These are phyloP conservation scores for Anisognathus igniventris DNA, from an alignment of 2,797 vertebrate genomes.

Conservation along the genomic window DNA sequence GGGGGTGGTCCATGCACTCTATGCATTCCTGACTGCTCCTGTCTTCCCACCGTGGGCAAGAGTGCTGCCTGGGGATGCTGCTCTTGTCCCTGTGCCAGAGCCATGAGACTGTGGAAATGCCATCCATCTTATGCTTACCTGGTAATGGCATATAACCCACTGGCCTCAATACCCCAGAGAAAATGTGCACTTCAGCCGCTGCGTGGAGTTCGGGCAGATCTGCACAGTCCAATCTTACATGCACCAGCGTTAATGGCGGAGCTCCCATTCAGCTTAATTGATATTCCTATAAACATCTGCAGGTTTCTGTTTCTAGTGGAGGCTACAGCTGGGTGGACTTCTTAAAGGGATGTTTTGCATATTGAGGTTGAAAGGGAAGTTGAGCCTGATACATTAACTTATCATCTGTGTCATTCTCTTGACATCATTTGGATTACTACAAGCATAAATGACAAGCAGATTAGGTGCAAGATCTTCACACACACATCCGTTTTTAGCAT, in stretches of 20 bases:
- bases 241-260: background rate
- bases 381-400: conserved; percentile 1
- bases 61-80: background rate
- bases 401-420: conserved; percentile 2
- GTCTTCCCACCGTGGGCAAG: accelerated
- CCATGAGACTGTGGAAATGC: background rate
- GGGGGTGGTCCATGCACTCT: accelerated
- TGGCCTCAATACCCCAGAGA: background rate
- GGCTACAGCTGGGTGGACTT: conserved; percentile 28
- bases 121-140: background rate
- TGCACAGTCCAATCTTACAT: background rate
- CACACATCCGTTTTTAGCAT: conserved; percentile 38
- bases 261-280: conserved; percentile 8
- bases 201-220: background rate
- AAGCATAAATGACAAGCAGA: conserved; percentile 4
- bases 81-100: background rate
- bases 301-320: conserved; percentile 14
- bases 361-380: conserved; percentile 28
- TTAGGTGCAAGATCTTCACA: conserved; percentile 7
- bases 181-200: background rate
- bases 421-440: conserved; percentile 21
- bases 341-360: conserved; percentile 37
- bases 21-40: accelerated
- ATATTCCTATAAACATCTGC: conserved; percentile 20
- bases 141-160: background rate